phyloP scores from a whole-genome alignment of 2,113 vertebrate species.

The Ivindomyrus marchei region DNA sequence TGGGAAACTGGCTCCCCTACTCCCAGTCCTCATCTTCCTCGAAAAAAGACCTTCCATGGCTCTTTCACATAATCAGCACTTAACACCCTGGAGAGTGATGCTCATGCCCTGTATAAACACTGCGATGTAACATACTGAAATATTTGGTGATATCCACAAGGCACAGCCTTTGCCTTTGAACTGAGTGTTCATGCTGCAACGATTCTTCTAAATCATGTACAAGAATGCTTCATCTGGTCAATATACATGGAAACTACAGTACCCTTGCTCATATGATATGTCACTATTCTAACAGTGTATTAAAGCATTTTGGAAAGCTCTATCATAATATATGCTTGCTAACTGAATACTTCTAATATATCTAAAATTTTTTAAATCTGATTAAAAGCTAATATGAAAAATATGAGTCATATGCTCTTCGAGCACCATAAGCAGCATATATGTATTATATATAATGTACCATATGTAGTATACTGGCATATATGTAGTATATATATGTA shows the following conservation, averaged over 20 bases:
- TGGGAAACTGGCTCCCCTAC: conserved; percentile 7
- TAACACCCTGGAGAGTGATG: background rate
- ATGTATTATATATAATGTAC: too few relatives aligned
- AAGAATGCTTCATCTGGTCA: background rate
- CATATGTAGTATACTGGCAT: too few relatives aligned
- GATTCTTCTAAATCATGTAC: background rate
- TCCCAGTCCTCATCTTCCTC: conserved; percentile 3
- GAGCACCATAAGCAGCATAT: background rate
- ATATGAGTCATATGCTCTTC: background rate
- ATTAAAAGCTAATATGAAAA: background rate
- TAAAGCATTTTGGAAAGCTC: background rate
- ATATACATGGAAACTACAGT: background rate
- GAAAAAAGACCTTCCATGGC: background rate
- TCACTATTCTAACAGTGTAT: background rate
- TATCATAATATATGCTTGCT: background rate
- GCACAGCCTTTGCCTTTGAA: background rate
- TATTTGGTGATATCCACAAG: background rate
- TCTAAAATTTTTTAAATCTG: background rate
- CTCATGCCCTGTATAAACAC: background rate
- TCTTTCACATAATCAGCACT: conserved; percentile 8
- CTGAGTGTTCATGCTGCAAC: background rate
- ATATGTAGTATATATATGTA: too few relatives aligned
- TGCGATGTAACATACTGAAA: background rate
- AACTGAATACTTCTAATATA: background rate
- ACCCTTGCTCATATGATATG: background rate